Base-by-base conservation (phyloP, 2,113 vertebrate species). In the Lepus timidus region DNA sequence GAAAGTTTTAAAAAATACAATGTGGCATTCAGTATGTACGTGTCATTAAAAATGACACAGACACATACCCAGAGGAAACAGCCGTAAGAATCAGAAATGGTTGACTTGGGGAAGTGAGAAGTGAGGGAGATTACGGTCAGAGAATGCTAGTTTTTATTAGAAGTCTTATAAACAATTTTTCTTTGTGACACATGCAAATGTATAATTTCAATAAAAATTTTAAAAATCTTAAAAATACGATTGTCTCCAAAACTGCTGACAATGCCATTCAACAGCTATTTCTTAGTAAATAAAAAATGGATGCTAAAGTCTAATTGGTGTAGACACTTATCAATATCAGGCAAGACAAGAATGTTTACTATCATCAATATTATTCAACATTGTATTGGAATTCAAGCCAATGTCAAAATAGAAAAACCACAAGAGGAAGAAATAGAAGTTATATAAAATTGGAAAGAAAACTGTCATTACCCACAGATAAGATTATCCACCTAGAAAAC, bases 1-100 rank as follows among this genome's bases (percentile, higher is more conserved):
- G 23, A 96, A 94, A 61, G 5, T 44, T 85, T 88, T 93, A 51
- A 90, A 85, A 93, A 93, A 58, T 58, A n/a, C 58, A 90, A 88
- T 8, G 27, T 74, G 29, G 55, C 9, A 49, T 3, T 62, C 9
- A 49, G 3, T 62, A 83, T 44, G 33, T 12, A 17, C 9, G 52
- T 44, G 5, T 75, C 80, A 36, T 65, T 92, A 81, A 79, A 85
- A 71, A 70, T 8, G 12, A 51, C 31, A 12, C 51, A 39, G 6
- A 7, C 7, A 89, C 78, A 94, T 9, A 39, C 33, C 7, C 17
- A 36, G 33, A 83, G 83, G 19, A 90, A 70, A 94, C 6, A 70
- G 20, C 44, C 33, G n/a, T 33, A 93, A 84, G 0, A 89, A 86
- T 4, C 39, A 1, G 55, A 71, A 91, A 51, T 58, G 20, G 12